Base-by-base conservation (phyloP, 2,888 invertebrate genomes). In the Hirtodrosophila cameraria region DNA sequence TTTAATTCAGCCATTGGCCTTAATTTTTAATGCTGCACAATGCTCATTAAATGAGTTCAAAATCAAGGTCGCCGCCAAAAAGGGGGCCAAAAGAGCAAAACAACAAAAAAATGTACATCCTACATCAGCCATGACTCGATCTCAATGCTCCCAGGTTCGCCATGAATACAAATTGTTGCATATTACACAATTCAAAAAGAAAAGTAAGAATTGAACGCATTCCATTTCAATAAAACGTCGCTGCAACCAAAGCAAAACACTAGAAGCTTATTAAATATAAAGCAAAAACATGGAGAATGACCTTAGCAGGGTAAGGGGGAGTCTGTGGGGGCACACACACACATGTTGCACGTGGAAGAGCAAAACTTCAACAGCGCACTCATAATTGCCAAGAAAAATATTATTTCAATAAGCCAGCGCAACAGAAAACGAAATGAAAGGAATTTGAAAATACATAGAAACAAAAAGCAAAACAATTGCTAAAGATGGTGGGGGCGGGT, bases 111-210 rank as follows among this genome's bases (percentile, higher is more conserved):
- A 42, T 50, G 49, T 62, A 66, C 67, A 73, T 65, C 73, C 75
- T 52, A 68, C 65, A 72, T 65, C 67, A 65, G 39, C 53, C 70
- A 58, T 62, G 69, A 25, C 39, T 67, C 62, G 55, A 59, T 58
- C 63, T 49, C 42, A 42, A 30, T 58, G 64, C 61, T 58, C 55
- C 58, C 77, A 53, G 18, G 3, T 20, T 20, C 18, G 80, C 62
- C 58, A 71, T 76, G 85, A 84, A 81, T 85, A 79, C 82, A 82
- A 81, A 79, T 78, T 84, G 84, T 84, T 80, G 84, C 69, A 77
- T 71, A 76, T 71, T 54, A 54, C 48, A 74, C 57, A 71, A 48
- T 71, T 55, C 4, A 13, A 15, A 13, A 11, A 36, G 18, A 23
- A 31, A 18, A 48, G 27, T 36, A 30, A 42, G 42, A 38, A 77